These are phyloP conservation scores for Physella acuta DNA, from an alignment of 1,140 invertebrate genomes.

Conservation along the genomic window DNA sequence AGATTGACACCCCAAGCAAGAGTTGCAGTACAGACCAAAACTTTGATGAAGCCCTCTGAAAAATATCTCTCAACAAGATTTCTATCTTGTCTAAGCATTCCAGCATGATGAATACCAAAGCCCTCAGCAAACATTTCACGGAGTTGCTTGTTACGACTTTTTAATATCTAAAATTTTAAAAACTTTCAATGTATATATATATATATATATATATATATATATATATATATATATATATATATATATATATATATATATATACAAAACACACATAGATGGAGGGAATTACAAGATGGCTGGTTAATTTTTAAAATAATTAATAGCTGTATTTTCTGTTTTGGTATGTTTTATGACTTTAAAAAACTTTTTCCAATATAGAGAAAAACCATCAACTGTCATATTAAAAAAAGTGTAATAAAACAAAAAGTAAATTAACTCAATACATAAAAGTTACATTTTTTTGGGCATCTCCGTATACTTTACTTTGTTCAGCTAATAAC, in stretches of 20 bases:
- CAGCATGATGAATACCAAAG: constrained; percentile 95
- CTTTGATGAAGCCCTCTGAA: constrained; percentile 83
- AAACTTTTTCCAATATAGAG: no score
- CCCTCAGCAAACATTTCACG: constrained; percentile 78
- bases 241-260: background rate
- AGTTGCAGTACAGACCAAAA: constrained; percentile 95
- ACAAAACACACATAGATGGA: no score
- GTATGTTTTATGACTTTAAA: no score
- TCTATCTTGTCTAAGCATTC: constrained; percentile 83
- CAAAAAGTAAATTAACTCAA: background rate
- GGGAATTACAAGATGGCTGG: no score
- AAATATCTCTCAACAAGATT: constrained; percentile 63
- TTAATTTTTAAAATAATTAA: no score
- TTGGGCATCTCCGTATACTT: constrained; percentile 50
- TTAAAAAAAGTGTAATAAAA: background rate
- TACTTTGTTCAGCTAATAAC: constrained; percentile 55
- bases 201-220: background rate
- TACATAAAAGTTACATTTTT: constrained; percentile 21
- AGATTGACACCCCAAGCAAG: constrained; percentile 99
- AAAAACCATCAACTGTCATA: no score
- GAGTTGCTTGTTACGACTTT: constrained; percentile 65
- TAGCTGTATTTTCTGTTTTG: no score
- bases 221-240: background rate
- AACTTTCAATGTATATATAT: background rate
- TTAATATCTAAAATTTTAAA: constrained; percentile 63